These are phyloP conservation scores for Globicephala melas DNA, from an alignment of 2,113 vertebrate genomes.

Conservation along the genomic window DNA sequence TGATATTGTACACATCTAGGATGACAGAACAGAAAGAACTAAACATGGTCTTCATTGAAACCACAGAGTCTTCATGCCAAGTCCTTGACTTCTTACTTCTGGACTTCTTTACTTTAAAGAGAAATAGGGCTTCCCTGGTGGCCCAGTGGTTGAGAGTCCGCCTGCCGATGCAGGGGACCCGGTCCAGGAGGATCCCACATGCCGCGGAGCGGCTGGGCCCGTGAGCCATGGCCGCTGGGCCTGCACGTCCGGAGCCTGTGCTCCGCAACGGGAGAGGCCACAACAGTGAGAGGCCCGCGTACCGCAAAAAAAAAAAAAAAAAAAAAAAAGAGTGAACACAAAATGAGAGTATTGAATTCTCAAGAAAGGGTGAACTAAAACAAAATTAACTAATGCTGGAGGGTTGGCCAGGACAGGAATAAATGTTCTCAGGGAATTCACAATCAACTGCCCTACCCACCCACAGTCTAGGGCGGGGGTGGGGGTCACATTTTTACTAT, in stretches of 20 bases:
- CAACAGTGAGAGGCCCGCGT: too few species aligned
- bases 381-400: neutral
- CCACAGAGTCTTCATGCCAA: neutral
- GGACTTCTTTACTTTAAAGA: neutral
- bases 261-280: too few species aligned
- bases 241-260: too few species aligned
- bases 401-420: neutral
- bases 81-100: neutral
- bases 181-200: too few species aligned
- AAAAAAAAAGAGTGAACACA: neutral
- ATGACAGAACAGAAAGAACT: neutral
- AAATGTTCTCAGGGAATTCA: neutral
- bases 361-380: neutral
- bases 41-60: neutral
- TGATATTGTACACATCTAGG: neutral
- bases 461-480: neutral
- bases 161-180: too few species aligned
- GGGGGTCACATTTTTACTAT: neutral
- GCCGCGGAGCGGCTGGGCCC: too few species aligned
- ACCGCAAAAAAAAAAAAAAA: too few species aligned
- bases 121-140: neutral
- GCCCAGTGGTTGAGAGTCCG: too few species aligned
- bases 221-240: too few species aligned
- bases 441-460: too few species aligned
- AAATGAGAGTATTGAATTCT: neutral